Evolutionary conservation across 2,888 invertebrate genomes (phyloP), one percentile per base, ranked within the genome.

Genomic region (Sussaba pulchella): DNA sequence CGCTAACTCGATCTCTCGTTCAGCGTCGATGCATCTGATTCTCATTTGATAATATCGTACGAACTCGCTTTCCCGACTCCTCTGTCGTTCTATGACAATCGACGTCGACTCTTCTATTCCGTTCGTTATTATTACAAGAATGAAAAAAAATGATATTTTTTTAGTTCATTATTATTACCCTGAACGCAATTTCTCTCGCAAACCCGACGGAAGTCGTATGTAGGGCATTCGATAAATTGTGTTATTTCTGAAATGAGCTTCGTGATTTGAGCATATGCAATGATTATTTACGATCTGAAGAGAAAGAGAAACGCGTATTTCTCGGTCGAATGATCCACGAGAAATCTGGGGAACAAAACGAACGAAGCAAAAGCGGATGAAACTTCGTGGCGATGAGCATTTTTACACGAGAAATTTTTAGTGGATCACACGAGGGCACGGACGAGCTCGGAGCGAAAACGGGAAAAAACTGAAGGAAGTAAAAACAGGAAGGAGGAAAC

Each of bases 371-470:
- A 41, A 52, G 17, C 39, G 39, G 31, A 57, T 57, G 57, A 70
- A 31, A 47, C 50, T 69, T 74, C 57, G 6, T 36, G 41, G 69
- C 21, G 47, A 41, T 47, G 41, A 69, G 41, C 69, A 78, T 74
- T 57, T 45, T 57, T 47, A 17, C 45, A 36, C 41, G 41, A 69
- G 69, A 24, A 47, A 73, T 74, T 36, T 36, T 17, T n/a, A 63
- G 52, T 47, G 73, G 45, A 54, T 73, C 14, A 39, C 39, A 43
- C 26, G 67, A 52, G 19, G n/a, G 24, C 21, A 41, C 14, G 31
- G 10, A 24, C 14, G 9, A 61, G 19, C 43, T 61, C 39, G 64
- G 64, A 73, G 6, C 12, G 39, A 41, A 9, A 54, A 54, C 54
- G 41, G 17, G 26, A 43, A 54, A 54, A 69, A 26, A 14, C 24